These are phyloP conservation scores for Chaetoderma sp. DNA, from an alignment of 2,888 invertebrate species.

Conservation along the genomic window DNA sequence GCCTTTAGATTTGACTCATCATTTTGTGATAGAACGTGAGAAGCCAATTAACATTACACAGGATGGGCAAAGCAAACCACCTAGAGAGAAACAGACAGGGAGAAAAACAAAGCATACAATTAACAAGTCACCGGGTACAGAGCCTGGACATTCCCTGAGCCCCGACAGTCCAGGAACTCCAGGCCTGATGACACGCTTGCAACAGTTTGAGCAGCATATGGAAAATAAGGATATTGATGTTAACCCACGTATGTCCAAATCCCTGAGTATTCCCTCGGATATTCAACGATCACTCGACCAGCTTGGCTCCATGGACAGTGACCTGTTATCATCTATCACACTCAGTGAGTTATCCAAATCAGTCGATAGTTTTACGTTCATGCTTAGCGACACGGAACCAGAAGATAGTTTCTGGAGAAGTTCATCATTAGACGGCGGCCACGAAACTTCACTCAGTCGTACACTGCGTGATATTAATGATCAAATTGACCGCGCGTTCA, in stretches of 20 bases:
- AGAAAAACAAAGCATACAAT: not conserved
- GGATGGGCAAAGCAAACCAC: not conserved
- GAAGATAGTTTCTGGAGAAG: conserved; percentile 35
- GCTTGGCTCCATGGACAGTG: conserved; percentile 46
- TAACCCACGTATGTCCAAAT: conserved; percentile 47
- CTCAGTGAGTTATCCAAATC: conserved; percentile 61
- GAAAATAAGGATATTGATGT: not conserved
- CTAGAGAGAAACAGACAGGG: not conserved
- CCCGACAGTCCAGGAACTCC: too few species aligned
- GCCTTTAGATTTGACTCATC: too few species aligned
- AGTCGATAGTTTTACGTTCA: conserved; percentile 49
- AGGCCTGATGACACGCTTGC: not conserved
- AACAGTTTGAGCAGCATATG: conserved; percentile 3
- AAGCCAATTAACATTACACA: not conserved
- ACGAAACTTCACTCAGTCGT: conserved; percentile 48
- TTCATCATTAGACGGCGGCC: conserved; percentile 52
- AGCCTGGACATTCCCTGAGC: too few species aligned
- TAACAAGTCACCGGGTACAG: too few species aligned
- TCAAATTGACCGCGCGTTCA: conserved; percentile 58
- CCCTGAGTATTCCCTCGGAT: conserved; percentile 61
- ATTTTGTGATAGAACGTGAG: too few species aligned
- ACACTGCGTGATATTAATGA: conserved; percentile 56
- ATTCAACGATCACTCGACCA: conserved; percentile 60
- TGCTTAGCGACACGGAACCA: conserved; percentile 7
- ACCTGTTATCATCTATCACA: conserved; percentile 57